Evolutionary conservation across 2,888 invertebrate genomes (phyloP).

Genomic region (Nomada ruficornis): DNA sequence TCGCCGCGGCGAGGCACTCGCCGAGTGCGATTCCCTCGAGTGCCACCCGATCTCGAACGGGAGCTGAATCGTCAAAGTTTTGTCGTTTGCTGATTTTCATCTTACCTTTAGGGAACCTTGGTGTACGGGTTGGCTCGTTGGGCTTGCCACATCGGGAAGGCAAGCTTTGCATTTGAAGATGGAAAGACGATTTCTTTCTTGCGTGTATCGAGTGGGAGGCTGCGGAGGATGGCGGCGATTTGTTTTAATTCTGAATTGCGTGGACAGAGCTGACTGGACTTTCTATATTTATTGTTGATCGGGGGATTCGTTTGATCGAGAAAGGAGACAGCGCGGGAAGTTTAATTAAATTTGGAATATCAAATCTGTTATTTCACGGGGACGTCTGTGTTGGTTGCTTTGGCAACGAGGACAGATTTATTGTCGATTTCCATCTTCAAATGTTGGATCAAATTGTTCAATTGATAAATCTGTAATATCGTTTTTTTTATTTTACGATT

Average conservation of each 20-base stretch:
- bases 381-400: neutral
- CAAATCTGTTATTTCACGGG: neutral
- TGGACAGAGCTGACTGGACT: neutral
- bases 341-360: neutral
- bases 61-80: constrained; percentile 57
- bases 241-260: neutral
- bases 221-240: no score
- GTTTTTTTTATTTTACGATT: neutral
- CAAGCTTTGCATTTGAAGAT: neutral
- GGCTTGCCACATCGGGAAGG: neutral
- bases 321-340: neutral
- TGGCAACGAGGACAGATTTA: neutral
- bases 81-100: neutral
- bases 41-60: constrained; percentile 81
- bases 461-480: neutral
- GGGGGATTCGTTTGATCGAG: neutral
- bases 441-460: no score
- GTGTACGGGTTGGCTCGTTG: neutral
- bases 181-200: neutral
- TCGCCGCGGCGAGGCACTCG: constrained; percentile 85
- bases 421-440: neutral
- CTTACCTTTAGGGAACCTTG: constrained; percentile 22
- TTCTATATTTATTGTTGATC: neutral
- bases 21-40: constrained; percentile 87
- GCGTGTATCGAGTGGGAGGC: neutral